phyloP scores from a whole-genome alignment of 2,888 invertebrate species.

The Chorisops tibialis region DNA sequence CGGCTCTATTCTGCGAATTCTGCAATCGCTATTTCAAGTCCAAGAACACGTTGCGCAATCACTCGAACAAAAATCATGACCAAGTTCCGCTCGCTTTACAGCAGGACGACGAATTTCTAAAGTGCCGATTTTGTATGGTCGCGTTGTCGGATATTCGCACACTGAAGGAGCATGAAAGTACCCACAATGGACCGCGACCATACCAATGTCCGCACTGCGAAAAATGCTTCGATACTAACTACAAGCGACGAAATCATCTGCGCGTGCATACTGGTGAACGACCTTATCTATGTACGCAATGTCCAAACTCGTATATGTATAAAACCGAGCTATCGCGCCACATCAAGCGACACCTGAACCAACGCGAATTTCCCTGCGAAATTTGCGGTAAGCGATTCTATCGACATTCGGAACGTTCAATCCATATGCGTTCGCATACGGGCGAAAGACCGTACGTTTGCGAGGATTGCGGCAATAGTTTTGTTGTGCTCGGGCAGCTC shows the following conservation, averaged over 20 bases:
- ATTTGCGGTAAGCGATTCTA: constrained; percentile 54
- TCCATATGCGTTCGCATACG: constrained; percentile 54
- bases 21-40: constrained; percentile 18
- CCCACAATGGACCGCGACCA: constrained; percentile 17
- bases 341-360: constrained; percentile 41
- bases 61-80: constrained; percentile 9
- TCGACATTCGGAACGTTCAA: constrained; percentile 38
- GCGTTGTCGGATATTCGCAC: neutral
- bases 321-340: constrained; percentile 42
- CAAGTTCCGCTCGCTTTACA: constrained; percentile 5
- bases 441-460: constrained; percentile 56
- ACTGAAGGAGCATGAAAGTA: constrained; percentile 17
- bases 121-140: constrained; percentile 36
- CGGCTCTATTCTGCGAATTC: constrained; percentile 5
- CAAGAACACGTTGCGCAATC: neutral
- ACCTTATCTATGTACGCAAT: constrained; percentile 39
- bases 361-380: constrained; percentile 43
- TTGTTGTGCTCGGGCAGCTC: constrained; percentile 40
- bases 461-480: constrained; percentile 40
- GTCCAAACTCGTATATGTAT: constrained; percentile 40
- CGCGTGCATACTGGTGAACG: constrained; percentile 31
- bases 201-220: constrained; percentile 18
- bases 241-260: constrained; percentile 16
- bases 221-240: constrained; percentile 19
- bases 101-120: constrained; percentile 34